phyloP scores from a whole-genome alignment of 1,140 invertebrate genomes.

The Cotesia chilonis region DNA sequence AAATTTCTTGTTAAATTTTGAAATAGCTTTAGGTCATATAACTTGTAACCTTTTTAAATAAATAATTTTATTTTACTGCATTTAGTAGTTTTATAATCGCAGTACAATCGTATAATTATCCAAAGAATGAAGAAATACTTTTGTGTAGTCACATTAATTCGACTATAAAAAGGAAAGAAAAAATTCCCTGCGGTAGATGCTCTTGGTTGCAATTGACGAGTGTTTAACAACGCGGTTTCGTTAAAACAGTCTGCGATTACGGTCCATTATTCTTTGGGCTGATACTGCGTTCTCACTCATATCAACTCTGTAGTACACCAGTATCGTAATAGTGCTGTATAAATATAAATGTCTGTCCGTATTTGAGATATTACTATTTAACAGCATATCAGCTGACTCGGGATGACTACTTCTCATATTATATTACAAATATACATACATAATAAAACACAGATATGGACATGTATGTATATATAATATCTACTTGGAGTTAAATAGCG shows the following conservation, averaged over 20 bases:
- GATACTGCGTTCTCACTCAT: no score
- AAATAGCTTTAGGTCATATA: no score
- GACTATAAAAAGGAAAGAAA: background rate
- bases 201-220: slow-evolving; percentile 6
- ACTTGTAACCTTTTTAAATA: no score
- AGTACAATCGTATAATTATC: background rate
- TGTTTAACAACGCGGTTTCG: slow-evolving; percentile 25
- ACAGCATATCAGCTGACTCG: background rate
- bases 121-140: background rate
- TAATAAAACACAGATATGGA: background rate
- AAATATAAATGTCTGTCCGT: no score
- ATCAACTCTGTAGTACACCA: no score
- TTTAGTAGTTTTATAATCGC: no score
- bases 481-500: no score
- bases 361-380: slow-evolving; percentile 15
- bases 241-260: slow-evolving; percentile 20
- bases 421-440: background rate
- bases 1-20: no score
- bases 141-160: background rate
- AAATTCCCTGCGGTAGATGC: slow-evolving; percentile 1
- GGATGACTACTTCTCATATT: slow-evolving; percentile 16
- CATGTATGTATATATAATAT: no score
- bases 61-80: no score
- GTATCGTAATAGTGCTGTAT: no score
- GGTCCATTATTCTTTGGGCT: slow-evolving; percentile 19